These are phyloP conservation scores for Corydoras sp. DNA, from an alignment of 2,113 vertebrate genomes.

Conservation along the genomic window DNA sequence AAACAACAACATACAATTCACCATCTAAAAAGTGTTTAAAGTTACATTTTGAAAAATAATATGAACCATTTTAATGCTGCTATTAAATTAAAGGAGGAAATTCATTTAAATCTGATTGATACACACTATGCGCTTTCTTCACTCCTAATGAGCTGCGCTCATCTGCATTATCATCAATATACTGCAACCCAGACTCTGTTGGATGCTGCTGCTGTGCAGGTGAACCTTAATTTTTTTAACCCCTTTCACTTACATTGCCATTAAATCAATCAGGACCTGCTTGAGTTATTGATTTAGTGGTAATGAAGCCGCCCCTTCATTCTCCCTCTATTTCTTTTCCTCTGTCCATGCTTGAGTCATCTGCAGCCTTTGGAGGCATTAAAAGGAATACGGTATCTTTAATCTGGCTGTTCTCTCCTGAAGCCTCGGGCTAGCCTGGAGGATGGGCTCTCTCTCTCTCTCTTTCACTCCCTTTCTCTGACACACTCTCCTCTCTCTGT, in stretches of 20 bases:
- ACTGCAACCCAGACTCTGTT: constrained; percentile 13
- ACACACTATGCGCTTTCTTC: constrained; percentile 13
- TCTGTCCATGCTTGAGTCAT: constrained; percentile 30
- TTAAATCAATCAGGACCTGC: constrained; percentile 56
- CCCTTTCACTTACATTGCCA: constrained; percentile 55
- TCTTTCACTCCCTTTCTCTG: constrained; percentile 53
- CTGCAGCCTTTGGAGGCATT: constrained; percentile 68
- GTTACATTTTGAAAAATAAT: no score
- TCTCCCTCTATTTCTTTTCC: constrained; percentile 10
- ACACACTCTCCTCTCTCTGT: constrained; percentile 67
- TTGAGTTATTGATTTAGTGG: constrained; percentile 53
- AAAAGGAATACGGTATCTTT: constrained; percentile 91
- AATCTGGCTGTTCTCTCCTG: constrained; percentile 80
- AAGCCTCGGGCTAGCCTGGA: constrained; percentile 84
- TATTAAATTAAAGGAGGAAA: background rate
- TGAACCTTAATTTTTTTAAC: constrained; percentile 53
- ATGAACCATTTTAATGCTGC: constrained; percentile 13
- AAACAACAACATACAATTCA: no score
- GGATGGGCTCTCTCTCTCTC: constrained; percentile 66
- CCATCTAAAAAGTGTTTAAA: no score
- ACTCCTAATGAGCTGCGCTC: constrained; percentile 25
- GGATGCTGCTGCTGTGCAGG: constrained; percentile 36
- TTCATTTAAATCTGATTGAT: background rate
- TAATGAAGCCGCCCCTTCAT: constrained; percentile 50
- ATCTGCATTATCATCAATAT: constrained; percentile 46